Percentiles rank a stretch among this genome's conserved stretches.
Conservation (phyloP, 2,888 invertebrate genomes). For the Clunio marinus region DNA sequence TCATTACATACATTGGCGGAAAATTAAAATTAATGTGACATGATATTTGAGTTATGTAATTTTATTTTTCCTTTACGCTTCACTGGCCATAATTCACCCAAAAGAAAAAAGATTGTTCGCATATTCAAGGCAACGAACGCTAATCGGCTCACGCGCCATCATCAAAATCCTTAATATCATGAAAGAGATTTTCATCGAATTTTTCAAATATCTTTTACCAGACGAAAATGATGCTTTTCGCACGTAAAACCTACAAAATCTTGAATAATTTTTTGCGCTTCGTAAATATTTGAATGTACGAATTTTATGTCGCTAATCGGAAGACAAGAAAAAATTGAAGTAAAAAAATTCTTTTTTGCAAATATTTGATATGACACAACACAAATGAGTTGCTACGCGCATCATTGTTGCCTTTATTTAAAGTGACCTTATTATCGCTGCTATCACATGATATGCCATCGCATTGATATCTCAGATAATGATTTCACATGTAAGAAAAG, state of each 20-base stretch:
- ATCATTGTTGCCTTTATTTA: not conserved
- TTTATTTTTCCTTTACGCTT: slow-evolving; percentile 12
- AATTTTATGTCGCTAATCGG: slow-evolving; percentile 4
- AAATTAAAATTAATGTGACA: slow-evolving; percentile 14
- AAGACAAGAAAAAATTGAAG: not conserved
- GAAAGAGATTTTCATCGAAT: too few species aligned
- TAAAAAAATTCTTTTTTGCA: not conserved
- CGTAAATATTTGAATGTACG: slow-evolving; percentile 4
- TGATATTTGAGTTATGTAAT: slow-evolving; percentile 13
- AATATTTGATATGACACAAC: slow-evolving; percentile 21
- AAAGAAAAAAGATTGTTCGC: too few species aligned
- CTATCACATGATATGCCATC: not conserved
- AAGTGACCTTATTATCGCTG: slow-evolving; percentile 3
- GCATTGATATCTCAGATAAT: not conserved
- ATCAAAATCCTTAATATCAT: not conserved
- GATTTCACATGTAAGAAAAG: not conserved
- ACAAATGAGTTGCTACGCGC: too few species aligned
- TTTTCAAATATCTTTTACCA: not conserved
- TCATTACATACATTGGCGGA: slow-evolving; percentile 7
- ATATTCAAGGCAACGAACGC: not conserved
- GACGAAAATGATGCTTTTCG: slow-evolving; percentile 3
- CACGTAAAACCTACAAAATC: not conserved
- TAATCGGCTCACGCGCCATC: not conserved
- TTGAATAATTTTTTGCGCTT: too few species aligned
- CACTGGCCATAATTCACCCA: not conserved